Evolutionary conservation across 2,113 vertebrate genomes (phyloP), one percentile per base, ranked within the genome.

Genomic region (Terrapene triunguis): DNA sequence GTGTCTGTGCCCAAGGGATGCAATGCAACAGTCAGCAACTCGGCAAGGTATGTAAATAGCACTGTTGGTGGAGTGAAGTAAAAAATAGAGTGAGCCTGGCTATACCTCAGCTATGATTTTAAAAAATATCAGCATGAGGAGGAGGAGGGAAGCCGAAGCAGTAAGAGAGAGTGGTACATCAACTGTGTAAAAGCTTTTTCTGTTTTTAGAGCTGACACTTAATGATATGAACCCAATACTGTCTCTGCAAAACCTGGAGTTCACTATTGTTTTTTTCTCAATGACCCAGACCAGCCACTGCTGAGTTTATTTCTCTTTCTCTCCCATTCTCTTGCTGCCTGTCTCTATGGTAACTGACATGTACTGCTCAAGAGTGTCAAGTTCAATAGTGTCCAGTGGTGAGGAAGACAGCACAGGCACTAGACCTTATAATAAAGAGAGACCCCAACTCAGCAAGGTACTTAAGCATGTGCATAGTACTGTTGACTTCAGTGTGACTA

Each of bases 391-490:
- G 35, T 27, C 24, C 62, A 86, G 44, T 62, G 32, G 1, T 6
- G 12, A 16, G 53, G 74, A 44, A 78, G 42, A 47, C 80, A 48
- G 87, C 21, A 24, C 32, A 86, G n/a, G 4, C 79, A 69, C 21
- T 2, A 38, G 32, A 38, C 87, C 65, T 32, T 90, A 27, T 51
- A 25, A 78, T 27, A 78, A 29, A 78, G 74, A 47, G 42, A 76
- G 93, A 27, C 10, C 19, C 72, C 38, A 95, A 42, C 38, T 16
- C 88, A 21, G 42, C n/a, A 80, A 69, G 88, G 82, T 78, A 51
- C 6, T 35, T 65, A 62, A 1, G 1, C 12, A 5, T 51, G 81
- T 85, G 29, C 80, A 62, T 48, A 38, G 9, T 10, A 8, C n/a
- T 76, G 16, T 89, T 82, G 21, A 17, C 12, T 93, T 87, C 50